Evolutionary conservation across 2,888 invertebrate genomes (phyloP).

Genomic region (Caenorhabditis macrosperma): DNA sequence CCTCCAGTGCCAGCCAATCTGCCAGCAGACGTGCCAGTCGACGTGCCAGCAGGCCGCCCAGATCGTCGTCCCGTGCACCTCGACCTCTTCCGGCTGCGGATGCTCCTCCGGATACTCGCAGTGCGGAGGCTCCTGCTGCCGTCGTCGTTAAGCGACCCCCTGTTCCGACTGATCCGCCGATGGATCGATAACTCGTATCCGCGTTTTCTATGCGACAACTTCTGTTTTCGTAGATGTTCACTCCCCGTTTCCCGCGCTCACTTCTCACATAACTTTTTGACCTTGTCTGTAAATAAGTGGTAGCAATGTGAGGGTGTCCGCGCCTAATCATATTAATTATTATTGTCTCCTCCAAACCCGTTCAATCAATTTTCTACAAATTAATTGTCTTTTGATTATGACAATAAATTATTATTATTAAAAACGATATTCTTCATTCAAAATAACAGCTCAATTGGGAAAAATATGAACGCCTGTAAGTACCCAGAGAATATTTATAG

Average conservation of each 20-base stretch:
- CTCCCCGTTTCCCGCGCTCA: background rate
- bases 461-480: too few relatives aligned
- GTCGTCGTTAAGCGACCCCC: conserved; percentile 58
- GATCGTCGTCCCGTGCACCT: conserved; percentile 68
- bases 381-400: conserved; percentile 50
- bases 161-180: conserved; percentile 32
- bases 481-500: conserved; percentile 5
- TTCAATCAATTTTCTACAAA: conserved; percentile 8
- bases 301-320: conserved; percentile 54
- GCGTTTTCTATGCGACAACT: conserved; percentile 57
- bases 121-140: conserved; percentile 73
- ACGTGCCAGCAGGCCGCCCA: conserved; percentile 72
- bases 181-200: conserved; percentile 33
- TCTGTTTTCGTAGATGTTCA: conserved; percentile 45
- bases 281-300: conserved; percentile 60
- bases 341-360: background rate
- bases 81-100: conserved; percentile 60
- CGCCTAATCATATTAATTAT: conserved; percentile 36
- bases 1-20: conserved; percentile 69
- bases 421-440: conserved; percentile 13
- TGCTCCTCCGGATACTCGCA: conserved; percentile 70
- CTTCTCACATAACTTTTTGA: conserved; percentile 56
- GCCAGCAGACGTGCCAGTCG: conserved; percentile 70
- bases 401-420: conserved; percentile 61
- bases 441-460: too few relatives aligned